These are phyloP conservation scores for Tragelaphus scriptus DNA, from an alignment of 2,113 vertebrate species.

Conservation along the genomic window DNA sequence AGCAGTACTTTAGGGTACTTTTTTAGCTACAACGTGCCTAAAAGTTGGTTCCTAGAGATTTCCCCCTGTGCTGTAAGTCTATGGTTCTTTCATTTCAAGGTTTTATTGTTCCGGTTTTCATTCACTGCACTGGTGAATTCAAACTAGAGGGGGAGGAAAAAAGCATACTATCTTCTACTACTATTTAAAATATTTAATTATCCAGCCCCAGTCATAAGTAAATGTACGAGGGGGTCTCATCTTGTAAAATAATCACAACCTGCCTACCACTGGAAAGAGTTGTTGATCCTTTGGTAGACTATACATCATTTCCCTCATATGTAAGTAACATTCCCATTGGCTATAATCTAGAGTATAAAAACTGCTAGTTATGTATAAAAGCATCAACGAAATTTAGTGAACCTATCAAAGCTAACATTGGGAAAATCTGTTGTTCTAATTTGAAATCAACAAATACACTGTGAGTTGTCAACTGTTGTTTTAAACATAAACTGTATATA, in stretches of 20 bases:
- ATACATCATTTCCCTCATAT: neutral
- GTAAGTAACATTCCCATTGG: neutral
- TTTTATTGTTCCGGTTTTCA: slow-evolving; percentile 63
- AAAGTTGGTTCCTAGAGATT: neutral
- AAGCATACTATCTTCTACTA: slow-evolving; percentile 58
- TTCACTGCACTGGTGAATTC: slow-evolving; percentile 62
- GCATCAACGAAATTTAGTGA: slow-evolving; percentile 16
- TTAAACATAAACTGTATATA: neutral
- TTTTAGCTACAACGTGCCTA: neutral
- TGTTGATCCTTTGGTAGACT: slow-evolving; percentile 30
- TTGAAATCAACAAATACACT: neutral
- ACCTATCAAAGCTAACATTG: neutral
- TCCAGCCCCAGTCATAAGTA: slow-evolving; percentile 63
- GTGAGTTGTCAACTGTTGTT: neutral
- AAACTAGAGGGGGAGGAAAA: slow-evolving; percentile 49
- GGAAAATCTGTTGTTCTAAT: neutral
- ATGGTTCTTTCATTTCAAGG: neutral
- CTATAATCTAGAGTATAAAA: neutral
- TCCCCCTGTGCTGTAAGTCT: fast-evolving
- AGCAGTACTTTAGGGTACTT: neutral
- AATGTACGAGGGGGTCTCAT: slow-evolving; percentile 66
- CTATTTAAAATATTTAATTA: slow-evolving; percentile 62
- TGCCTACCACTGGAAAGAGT: slow-evolving; percentile 47
- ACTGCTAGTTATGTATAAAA: neutral
- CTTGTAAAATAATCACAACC: slow-evolving; percentile 37